These are phyloP conservation scores for Pseudachorutes palmiensis DNA, from an alignment of 1,140 invertebrate genomes.

Conservation along the genomic window DNA sequence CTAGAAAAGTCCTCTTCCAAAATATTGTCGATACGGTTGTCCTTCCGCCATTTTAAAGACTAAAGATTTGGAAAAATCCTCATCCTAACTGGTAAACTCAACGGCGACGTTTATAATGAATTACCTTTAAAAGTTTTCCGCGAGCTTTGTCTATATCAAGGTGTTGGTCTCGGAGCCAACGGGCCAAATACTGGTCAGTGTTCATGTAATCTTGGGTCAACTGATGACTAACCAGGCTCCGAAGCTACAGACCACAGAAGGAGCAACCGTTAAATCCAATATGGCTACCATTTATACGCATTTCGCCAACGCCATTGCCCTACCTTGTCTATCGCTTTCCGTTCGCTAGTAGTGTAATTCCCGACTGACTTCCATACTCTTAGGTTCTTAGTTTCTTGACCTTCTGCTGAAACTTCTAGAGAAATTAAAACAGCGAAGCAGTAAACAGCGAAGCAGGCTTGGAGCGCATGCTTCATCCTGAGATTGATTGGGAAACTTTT, in stretches of 20 bases:
- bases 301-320: neutral
- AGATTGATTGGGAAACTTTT: too few relatives aligned
- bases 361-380: neutral
- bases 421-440: neutral
- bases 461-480: too few relatives aligned
- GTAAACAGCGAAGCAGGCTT: neutral
- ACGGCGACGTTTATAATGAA: neutral
- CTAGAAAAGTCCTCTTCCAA: neutral
- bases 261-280: neutral
- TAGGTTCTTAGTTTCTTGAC: neutral
- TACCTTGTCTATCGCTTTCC: neutral
- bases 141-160: neutral
- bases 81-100: neutral
- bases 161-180: neutral
- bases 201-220: neutral
- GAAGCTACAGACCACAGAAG: neutral
- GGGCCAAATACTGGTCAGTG: conserved; percentile 7
- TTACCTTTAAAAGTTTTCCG: neutral
- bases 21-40: neutral
- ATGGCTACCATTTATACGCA: neutral
- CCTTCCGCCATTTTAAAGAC: neutral
- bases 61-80: neutral
- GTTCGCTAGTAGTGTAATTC: neutral
- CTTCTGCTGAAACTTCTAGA: neutral
- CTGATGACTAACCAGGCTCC: neutral